A percentile compares a stretch with the other conserved stretches of the same genome.
Conservation (phyloP, 2,888 invertebrate genomes). For the Luffia ferchaultella region DNA sequence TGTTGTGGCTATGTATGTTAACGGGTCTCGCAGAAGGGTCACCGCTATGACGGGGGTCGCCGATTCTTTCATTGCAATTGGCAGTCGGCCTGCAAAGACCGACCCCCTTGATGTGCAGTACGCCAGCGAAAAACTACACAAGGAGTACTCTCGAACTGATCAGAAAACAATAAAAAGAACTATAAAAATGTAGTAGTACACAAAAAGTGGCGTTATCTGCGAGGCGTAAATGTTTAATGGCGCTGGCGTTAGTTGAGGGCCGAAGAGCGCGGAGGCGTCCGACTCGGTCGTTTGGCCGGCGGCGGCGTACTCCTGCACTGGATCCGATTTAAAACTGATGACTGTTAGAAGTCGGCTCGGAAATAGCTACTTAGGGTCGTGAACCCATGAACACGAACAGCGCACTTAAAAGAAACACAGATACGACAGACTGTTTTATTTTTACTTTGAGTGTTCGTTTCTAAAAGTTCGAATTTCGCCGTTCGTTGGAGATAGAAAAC, state of each 20-base stretch:
- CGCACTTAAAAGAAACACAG: conserved; percentile 37
- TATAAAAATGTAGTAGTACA: conserved; percentile 44
- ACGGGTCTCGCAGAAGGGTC: neutral
- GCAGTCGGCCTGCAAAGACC: too few species aligned
- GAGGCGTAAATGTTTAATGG: conserved; percentile 56
- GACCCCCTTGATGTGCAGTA: too few species aligned
- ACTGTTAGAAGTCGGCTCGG: conserved; percentile 43
- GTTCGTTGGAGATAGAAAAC: neutral
- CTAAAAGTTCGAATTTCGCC: neutral
- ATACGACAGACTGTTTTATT: conserved; percentile 12
- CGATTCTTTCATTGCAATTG: too few species aligned
- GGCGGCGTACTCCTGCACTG: conserved; percentile 32
- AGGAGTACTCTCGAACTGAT: conserved; percentile 34
- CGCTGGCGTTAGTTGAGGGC: conserved; percentile 29
- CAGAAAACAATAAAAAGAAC: conserved; percentile 46
- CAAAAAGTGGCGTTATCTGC: conserved; percentile 54
- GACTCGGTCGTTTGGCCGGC: conserved; percentile 4
- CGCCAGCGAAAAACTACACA: conserved; percentile 8
- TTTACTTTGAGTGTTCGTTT: neutral
- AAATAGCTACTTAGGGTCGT: conserved; percentile 48
- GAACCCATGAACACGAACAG: conserved; percentile 23
- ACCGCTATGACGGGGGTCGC: neutral
- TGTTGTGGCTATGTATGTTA: conserved; percentile 21
- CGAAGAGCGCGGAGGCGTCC: too few species aligned
- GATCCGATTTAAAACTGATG: conserved; percentile 57